Percentiles rank a stretch among this genome's conserved stretches.
phyloP scores from a whole-genome alignment of 1,140 invertebrate species.

The Bilobella aurantiaca region DNA sequence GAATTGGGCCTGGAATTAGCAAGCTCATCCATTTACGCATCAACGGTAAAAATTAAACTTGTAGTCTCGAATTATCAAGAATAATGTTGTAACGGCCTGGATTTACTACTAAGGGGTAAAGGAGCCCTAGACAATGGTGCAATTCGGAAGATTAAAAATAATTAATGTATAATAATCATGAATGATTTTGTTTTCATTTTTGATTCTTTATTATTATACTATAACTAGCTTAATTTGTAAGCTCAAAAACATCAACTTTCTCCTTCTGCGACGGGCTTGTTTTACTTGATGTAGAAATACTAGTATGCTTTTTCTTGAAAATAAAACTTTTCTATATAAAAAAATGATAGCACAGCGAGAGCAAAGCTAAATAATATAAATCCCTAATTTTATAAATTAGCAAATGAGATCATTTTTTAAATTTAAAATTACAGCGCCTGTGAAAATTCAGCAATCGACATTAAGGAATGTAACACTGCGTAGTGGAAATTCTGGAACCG shows the following conservation, averaged over 20 bases:
- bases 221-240: no score
- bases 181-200: no score
- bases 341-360: not conserved
- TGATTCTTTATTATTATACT: no score
- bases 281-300: no score
- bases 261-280: no score
- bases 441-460: conserved; percentile 39
- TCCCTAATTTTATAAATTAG: not conserved
- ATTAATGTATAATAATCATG: no score
- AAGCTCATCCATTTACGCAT: conserved; percentile 47
- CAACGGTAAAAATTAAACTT: conserved; percentile 42
- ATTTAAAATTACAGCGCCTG: conserved; percentile 40
- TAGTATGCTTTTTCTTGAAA: no score
- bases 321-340: no score
- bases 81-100: not conserved
- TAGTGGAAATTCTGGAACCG: conserved; percentile 40
- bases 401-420: no score
- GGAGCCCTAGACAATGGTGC: no score
- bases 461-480: conserved; percentile 36
- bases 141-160: no score
- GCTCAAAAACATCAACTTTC: no score
- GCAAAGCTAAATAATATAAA: not conserved
- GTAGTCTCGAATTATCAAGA: not conserved
- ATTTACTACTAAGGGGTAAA: not conserved
- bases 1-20: conserved; percentile 46